Evolutionary conservation across 2,888 invertebrate species (phyloP).

Genomic region (Tipula helvola): DNA sequence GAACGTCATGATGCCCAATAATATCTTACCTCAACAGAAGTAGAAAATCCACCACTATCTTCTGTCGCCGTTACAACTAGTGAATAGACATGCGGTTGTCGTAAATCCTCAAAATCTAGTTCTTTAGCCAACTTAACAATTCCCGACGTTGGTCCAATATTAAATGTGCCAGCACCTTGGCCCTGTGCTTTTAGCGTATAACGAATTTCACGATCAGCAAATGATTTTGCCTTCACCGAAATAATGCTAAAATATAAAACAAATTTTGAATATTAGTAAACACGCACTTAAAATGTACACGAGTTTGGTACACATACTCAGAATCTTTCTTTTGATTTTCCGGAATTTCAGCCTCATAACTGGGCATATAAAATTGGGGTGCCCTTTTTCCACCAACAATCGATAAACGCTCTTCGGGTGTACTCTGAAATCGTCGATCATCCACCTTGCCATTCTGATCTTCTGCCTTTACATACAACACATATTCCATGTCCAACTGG

Average conservation of each 20-base stretch:
- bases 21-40: conserved; percentile 68
- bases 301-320: conserved; percentile 53
- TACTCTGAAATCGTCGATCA: conserved; percentile 78
- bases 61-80: conserved; percentile 90
- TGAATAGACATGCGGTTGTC: conserved; percentile 89
- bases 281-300: neutral
- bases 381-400: conserved; percentile 96
- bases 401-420: conserved; percentile 79
- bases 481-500: conserved; percentile 92
- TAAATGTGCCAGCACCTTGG: conserved; percentile 89
- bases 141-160: conserved; percentile 87
- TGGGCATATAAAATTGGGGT: conserved; percentile 93
- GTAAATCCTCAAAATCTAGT: conserved; percentile 90
- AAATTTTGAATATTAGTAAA: too few species aligned
- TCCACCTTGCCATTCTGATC: conserved; percentile 90
- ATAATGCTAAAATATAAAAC: conserved; percentile 59
- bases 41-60: conserved; percentile 94
- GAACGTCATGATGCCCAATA: too few species aligned
- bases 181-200: conserved; percentile 90
- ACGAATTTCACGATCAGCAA: conserved; percentile 92
- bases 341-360: conserved; percentile 89
- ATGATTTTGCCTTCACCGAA: conserved; percentile 93
- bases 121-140: conserved; percentile 92
- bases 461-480: conserved; percentile 89
- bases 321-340: conserved; percentile 96